Percentiles rank a stretch among this genome's conserved stretches.
These are phyloP conservation scores for Tragopan temminckii DNA, from an alignment of 2,797 vertebrate genomes.

Conservation along the genomic window DNA sequence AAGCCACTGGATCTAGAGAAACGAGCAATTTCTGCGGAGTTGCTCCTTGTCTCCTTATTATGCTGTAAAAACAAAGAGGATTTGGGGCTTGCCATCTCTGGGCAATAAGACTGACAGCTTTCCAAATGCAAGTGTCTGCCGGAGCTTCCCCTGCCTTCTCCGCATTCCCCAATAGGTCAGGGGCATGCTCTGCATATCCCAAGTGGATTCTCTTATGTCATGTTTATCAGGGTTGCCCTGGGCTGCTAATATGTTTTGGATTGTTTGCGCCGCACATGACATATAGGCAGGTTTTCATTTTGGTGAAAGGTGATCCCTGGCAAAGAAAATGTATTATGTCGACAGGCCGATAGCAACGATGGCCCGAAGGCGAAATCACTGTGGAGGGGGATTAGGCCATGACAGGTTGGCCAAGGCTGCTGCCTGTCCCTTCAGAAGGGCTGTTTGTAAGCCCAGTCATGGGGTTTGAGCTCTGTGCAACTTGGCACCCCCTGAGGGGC, in stretches of 20 bases:
- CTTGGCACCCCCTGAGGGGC: neutral
- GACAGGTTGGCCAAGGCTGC: neutral
- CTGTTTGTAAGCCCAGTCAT: neutral
- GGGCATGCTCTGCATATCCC: slow-evolving; percentile 67
- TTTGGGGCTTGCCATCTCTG: neutral
- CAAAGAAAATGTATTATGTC: slow-evolving; percentile 54
- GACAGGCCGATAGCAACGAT: neutral
- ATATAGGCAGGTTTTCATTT: slow-evolving; percentile 64
- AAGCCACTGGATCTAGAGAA: neutral
- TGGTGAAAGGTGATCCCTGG: slow-evolving; percentile 60
- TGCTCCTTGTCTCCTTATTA: neutral
- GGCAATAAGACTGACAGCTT: neutral
- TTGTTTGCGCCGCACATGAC: slow-evolving; percentile 65
- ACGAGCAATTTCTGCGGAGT: neutral
- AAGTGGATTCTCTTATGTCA: slow-evolving; percentile 67
- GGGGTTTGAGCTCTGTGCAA: neutral
- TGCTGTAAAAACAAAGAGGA: neutral
- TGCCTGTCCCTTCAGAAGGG: neutral
- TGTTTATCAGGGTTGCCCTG: slow-evolving; percentile 78
- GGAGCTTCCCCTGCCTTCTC: slow-evolving; percentile 56
- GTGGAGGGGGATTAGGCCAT: neutral
- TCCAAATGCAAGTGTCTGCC: neutral
- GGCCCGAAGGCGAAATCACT: slow-evolving; percentile 10
- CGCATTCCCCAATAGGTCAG: slow-evolving; percentile 71
- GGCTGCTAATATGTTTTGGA: slow-evolving; percentile 77